Evolutionary conservation across 2,888 invertebrate genomes (phyloP), one percentile per base, ranked within the genome.

Genomic region (Caenorhabditis plicata): DNA sequence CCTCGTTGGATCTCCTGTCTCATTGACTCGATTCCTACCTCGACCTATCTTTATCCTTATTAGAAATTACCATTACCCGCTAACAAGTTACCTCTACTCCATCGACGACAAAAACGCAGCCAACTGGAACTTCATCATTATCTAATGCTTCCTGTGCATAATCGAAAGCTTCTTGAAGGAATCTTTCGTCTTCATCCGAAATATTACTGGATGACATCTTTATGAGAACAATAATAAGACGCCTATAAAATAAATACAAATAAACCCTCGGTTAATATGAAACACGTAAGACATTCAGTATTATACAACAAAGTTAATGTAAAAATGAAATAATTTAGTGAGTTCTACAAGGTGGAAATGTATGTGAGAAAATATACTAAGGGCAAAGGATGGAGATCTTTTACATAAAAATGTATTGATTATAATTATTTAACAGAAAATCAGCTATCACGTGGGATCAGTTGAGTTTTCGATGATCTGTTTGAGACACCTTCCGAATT

Each of bases 91-190:
- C 65, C 41, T 70, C 65, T 32, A 60, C 25, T 13, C 64, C 68
- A 20, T 73, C 51, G 26, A 63, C 67, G 2, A 80, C 87, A 81
- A 98, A 90, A 41, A 96, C 88, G 85, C 96, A 98, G 2, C 96
- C 98, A 13, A 98, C 93, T 7, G 98, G 98, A 26, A 98, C 96
- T 86, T 98, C 96, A 62, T 91, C 89, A 3, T 84, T 85, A 51
- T 83, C 81, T 45, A 92, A 83, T 20, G 94, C 93, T 81, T 89
- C 87, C 55, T 65, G 84, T 0, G 94, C 96, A 80, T 75, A 32
- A n/a, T 43, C 23, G 51, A 81, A 80, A 8, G 75, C 71, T 33
- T 43, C 35, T 20, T 74, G 64, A 52, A 79, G 64, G 39, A 64
- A 66, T 15, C 13, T 9, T 8, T 33, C 8, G 31, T 55, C 53